Percentiles rank a stretch among this genome's conserved stretches.
These are phyloP conservation scores for Lypha dubia DNA, from an alignment of 2,888 invertebrate genomes.

Conservation along the genomic window DNA sequence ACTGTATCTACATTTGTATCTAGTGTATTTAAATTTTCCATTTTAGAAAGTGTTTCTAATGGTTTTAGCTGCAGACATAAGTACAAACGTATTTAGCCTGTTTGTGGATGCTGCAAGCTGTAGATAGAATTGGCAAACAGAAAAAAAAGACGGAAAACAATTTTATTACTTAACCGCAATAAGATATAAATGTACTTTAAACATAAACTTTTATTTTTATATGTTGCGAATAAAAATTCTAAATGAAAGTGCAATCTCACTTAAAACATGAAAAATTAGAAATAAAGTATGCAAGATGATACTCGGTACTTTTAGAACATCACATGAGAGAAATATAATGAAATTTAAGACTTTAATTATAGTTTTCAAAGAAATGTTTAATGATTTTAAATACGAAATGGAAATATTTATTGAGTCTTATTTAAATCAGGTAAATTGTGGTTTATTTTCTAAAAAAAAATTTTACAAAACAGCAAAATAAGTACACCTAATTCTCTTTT, in stretches of 20 bases:
- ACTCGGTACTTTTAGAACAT: neutral
- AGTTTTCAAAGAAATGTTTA: neutral
- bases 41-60: slow-evolving; percentile 68
- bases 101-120: slow-evolving; percentile 5
- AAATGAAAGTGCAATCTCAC: slow-evolving; percentile 51
- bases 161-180: slow-evolving; percentile 64
- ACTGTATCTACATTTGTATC: slow-evolving; percentile 25
- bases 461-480: no score
- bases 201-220: slow-evolving; percentile 67
- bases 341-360: slow-evolving; percentile 12
- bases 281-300: slow-evolving; percentile 30
- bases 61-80: slow-evolving; percentile 15
- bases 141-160: slow-evolving; percentile 20
- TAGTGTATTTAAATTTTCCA: slow-evolving; percentile 61
- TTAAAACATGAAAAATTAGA: slow-evolving; percentile 42
- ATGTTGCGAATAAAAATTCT: slow-evolving; percentile 29
- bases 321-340: neutral
- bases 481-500: no score
- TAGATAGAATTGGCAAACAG: slow-evolving; percentile 5
- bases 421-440: no score
- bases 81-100: neutral
- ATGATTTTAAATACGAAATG: neutral
- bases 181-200: slow-evolving; percentile 63
- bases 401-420: no score
- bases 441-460: no score